Evolutionary conservation across 2,113 vertebrate species (phyloP).

Genomic region (Zosterops pallidus): DNA sequence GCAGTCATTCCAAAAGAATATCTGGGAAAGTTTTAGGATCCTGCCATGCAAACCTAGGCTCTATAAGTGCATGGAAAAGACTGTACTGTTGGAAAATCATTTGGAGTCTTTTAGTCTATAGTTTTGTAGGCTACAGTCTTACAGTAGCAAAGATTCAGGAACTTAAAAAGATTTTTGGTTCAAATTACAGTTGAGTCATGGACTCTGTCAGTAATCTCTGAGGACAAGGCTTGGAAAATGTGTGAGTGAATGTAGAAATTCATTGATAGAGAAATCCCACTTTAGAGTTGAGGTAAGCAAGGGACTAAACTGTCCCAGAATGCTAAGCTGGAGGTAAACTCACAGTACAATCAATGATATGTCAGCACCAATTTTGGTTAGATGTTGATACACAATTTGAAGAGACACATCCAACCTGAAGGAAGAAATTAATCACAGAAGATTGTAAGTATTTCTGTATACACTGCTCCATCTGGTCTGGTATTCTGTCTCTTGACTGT

Average conservation of each 20-base stretch:
- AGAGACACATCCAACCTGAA: slow-evolving; percentile 37
- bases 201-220: neutral
- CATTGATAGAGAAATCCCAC: slow-evolving; percentile 16
- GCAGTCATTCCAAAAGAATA: neutral
- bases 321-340: slow-evolving; percentile 40
- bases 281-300: neutral
- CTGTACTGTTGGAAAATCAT: neutral
- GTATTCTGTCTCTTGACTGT: slow-evolving; percentile 5
- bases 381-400: slow-evolving; percentile 24
- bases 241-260: slow-evolving; percentile 17
- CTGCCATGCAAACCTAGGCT: neutral
- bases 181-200: slow-evolving; percentile 50
- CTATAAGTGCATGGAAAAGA: neutral
- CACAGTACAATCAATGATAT: neutral
- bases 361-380: slow-evolving; percentile 37
- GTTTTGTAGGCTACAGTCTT: neutral
- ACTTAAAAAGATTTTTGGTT: slow-evolving; percentile 20
- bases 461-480: slow-evolving; percentile 36
- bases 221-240: slow-evolving; percentile 11
- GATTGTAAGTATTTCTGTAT: slow-evolving; percentile 28
- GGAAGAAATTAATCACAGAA: slow-evolving; percentile 54
- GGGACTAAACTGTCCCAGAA: neutral
- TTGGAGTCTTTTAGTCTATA: slow-evolving; percentile 18
- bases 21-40: neutral
- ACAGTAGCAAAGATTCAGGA: neutral